Conservation (phyloP, 2,797 vertebrate genomes). For the Anguilla obscura region DNA sequence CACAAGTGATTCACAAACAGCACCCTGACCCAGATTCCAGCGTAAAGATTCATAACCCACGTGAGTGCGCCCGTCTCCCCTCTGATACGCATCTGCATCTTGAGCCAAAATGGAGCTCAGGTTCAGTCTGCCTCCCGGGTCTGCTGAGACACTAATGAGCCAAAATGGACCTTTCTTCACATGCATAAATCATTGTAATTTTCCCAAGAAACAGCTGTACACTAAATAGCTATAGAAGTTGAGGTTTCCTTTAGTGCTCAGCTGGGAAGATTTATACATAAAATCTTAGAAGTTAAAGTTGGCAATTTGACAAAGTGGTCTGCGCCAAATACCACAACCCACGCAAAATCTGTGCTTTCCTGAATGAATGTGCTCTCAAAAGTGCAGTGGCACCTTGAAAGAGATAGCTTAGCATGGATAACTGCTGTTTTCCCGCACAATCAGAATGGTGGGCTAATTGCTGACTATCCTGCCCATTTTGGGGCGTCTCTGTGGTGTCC, state of each 20-base stretch:
- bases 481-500: not conserved
- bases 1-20: slow-evolving; percentile 93
- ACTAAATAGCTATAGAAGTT: not conserved
- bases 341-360: not conserved
- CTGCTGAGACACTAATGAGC: not conserved
- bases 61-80: slow-evolving; percentile 69
- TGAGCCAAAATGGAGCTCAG: not conserved
- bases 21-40: slow-evolving; percentile 91
- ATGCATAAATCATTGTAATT: not conserved
- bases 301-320: not conserved
- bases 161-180: not conserved
- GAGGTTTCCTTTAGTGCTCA: not conserved
- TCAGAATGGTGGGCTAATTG: not conserved
- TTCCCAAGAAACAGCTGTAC: not conserved
- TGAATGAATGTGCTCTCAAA: not conserved
- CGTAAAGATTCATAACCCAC: slow-evolving; percentile 95
- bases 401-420: not conserved
- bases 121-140: not conserved
- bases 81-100: not conserved
- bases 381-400: not conserved
- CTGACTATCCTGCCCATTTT: not conserved
- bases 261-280: not conserved
- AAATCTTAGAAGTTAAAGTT: not conserved
- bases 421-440: not conserved
- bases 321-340: not conserved